Percentiles rank a stretch among this genome's conserved stretches.
phyloP scores from a whole-genome alignment of 2,888 invertebrate genomes.

The Diarsia mendica region DNA sequence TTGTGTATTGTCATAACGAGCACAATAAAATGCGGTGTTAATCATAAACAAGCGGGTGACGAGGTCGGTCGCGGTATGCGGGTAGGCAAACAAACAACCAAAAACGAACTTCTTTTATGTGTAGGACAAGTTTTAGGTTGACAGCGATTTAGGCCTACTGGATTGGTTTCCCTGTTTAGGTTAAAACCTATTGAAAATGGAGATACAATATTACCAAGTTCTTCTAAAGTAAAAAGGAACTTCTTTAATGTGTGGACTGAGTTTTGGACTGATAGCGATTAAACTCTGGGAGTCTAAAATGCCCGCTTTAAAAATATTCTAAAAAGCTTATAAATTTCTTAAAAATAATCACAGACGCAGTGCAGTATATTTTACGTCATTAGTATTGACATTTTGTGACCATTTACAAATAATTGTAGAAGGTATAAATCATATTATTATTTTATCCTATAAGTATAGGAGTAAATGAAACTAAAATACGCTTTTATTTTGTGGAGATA shows the following conservation, averaged over 20 bases:
- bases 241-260: slow-evolving; percentile 71
- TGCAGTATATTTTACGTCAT: no score
- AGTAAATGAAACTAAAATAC: background rate
- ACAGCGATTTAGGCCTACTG: slow-evolving; percentile 21
- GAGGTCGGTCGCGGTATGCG: slow-evolving; percentile 74
- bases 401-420: no score
- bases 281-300: background rate
- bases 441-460: no score
- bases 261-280: slow-evolving; percentile 23
- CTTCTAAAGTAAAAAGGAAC: slow-evolving; percentile 68
- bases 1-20: slow-evolving; percentile 47
- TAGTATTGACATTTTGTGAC: no score
- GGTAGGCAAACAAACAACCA: slow-evolving; percentile 79
- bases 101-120: slow-evolving; percentile 73
- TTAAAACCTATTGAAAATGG: slow-evolving; percentile 61
- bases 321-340: no score
- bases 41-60: slow-evolving; percentile 66
- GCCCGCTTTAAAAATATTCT: background rate
- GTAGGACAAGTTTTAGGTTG: slow-evolving; percentile 37
- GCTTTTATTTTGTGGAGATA: no score
- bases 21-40: slow-evolving; percentile 62
- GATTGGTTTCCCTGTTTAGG: background rate
- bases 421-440: no score
- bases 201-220: slow-evolving; percentile 69
- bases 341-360: no score